Conservation (phyloP, 2,888 invertebrate genomes). For the Polydrusus cervinus region DNA sequence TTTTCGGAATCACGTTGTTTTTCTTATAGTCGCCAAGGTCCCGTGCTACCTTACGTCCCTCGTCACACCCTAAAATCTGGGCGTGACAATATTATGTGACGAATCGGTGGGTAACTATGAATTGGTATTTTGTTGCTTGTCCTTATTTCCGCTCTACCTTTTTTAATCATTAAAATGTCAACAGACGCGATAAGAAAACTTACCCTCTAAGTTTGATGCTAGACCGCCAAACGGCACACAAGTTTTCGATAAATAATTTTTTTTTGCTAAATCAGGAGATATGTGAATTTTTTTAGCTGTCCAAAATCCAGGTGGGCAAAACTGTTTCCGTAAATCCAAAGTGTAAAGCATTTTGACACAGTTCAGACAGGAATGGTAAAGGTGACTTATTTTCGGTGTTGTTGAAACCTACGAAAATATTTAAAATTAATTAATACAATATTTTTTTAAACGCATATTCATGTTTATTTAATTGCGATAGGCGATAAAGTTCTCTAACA, state of each 20-base stretch:
- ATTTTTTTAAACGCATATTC: no score
- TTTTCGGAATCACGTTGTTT: no score
- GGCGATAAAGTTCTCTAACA: no score
- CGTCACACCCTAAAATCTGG: no score
- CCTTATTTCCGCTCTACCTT: no score
- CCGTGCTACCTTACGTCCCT: no score
- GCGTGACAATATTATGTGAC: no score
- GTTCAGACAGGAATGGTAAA: slow-evolving; percentile 67
- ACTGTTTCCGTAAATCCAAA: slow-evolving; percentile 87
- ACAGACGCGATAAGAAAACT: slow-evolving; percentile 17
- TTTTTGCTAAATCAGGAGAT: slow-evolving; percentile 66
- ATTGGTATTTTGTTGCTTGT: no score
- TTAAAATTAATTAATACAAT: background rate
- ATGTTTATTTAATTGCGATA: background rate
- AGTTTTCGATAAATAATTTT: slow-evolving; percentile 68
- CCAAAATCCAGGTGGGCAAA: slow-evolving; percentile 75
- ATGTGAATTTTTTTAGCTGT: slow-evolving; percentile 69
- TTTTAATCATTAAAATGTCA: no score
- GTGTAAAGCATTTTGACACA: slow-evolving; percentile 79
- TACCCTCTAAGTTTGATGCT: slow-evolving; percentile 64
- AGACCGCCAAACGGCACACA: slow-evolving; percentile 67
- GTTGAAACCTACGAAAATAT: slow-evolving; percentile 58
- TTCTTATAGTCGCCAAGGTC: no score
- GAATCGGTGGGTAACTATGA: no score
- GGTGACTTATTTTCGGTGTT: slow-evolving; percentile 67